Evolutionary conservation across 1,140 invertebrate genomes (phyloP), one percentile per base, ranked within the genome.

Genomic region (Tenebrio molitor): DNA sequence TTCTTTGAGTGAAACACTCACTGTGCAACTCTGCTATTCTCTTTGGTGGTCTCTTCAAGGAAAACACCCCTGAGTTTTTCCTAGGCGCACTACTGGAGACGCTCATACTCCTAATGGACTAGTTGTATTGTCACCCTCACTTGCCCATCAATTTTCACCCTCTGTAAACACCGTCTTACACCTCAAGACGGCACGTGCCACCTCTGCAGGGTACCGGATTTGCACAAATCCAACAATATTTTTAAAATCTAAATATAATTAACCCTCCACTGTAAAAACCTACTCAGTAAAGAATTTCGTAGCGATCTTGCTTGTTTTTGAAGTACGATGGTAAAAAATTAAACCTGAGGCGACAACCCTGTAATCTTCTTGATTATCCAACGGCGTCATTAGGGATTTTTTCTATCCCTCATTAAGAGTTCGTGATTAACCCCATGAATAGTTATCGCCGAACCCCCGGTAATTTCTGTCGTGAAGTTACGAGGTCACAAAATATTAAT

Each of bases 1-100:
- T 77, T 78, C 75, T 74, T 75, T 69, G 42, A 72, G 66, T 74
- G 76, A 36, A 33, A 75, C 72, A 44, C 50, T 71, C 64, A 39
- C 12, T 63, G 65, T 53, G 19, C 58, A 67, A 69, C 46, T 73
- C 17, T 69, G 29, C 69, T 39, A 72, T 72, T 72, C 64, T 72
- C 71, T 72, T 66, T 65, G 62, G 41, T 46, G 62, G 70, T 64
- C 21, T 33, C 23, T 58, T 53, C 41, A 44, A 44, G 19, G n/a
- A 39, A 50, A 62, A 62, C 53, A 23, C 21, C 19, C 53, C 12
- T n/a, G 36, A 5, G 36, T 39, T 39, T 39, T 39, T 39, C 36
- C 36, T 39, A 39, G 36, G n/a, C 36, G 36, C 36, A 5, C 4
- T n/a, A n/a, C 36, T 39, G 2, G 2, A 39, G 36, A 39, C 36